Percentiles rank a stretch among this genome's conserved stretches.
phyloP scores from a whole-genome alignment of 92 coral and sea anemone genomes.

The Porites lobata region DNA sequence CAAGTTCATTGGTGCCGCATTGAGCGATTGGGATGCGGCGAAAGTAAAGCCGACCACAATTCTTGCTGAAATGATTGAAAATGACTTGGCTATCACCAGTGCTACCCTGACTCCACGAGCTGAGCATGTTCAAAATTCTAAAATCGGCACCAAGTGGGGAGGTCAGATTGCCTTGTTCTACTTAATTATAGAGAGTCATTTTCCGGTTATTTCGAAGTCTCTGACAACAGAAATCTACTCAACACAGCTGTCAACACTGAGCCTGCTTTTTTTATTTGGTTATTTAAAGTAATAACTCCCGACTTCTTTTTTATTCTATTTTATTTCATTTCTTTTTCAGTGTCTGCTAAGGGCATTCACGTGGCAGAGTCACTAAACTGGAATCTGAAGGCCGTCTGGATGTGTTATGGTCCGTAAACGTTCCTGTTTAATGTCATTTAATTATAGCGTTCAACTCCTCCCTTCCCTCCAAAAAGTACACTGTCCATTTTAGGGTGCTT shows the following conservation, averaged over 20 bases:
- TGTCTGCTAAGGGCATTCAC: constrained; percentile 36
- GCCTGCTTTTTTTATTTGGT: too few relatives aligned
- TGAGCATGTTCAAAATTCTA: constrained; percentile 16
- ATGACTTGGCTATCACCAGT: constrained; percentile 18
- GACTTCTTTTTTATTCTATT: too few relatives aligned
- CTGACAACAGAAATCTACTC: too few relatives aligned
- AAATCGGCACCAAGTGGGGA: constrained; percentile 61
- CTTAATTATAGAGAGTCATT: too few relatives aligned
- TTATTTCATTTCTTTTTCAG: constrained; percentile 8
- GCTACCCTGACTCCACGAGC: constrained; percentile 19
- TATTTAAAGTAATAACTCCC: too few relatives aligned
- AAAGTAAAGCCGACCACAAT: constrained; percentile 46
- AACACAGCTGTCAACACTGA: too few relatives aligned
- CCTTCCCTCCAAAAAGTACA: too few relatives aligned
- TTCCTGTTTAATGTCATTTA: too few relatives aligned
- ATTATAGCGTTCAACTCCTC: too few relatives aligned
- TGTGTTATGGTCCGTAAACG: constrained; percentile 27
- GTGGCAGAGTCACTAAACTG: constrained; percentile 29
- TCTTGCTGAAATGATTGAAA: constrained; percentile 26
- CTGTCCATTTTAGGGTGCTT: too few relatives aligned
- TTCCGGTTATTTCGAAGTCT: too few relatives aligned
- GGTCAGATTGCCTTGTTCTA: constrained; percentile 16
- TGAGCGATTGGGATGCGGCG: constrained; percentile 33
- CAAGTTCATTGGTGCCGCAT: constrained; percentile 24
- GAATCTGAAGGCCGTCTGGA: constrained; percentile 44